Percentiles rank a stretch among this genome's conserved stretches.
Conservation (phyloP, 2,888 invertebrate species). For the Hypomecis punctinalis region DNA sequence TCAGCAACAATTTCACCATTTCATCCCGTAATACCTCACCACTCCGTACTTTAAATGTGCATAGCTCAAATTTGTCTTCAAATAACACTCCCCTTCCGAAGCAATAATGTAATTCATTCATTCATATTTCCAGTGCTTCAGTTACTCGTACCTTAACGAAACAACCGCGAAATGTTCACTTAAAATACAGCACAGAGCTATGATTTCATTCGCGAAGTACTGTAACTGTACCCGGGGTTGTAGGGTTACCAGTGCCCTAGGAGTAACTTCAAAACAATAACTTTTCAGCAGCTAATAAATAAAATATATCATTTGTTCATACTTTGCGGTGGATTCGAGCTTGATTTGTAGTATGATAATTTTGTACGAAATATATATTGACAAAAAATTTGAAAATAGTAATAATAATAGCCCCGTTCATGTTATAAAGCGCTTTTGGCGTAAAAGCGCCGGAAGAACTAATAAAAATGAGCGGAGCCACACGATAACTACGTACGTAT, state of each 20-base stretch:
- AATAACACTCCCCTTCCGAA: conserved; percentile 20
- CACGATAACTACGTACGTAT: too few relatives aligned
- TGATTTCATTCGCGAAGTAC: conserved; percentile 37
- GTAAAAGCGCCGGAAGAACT: too few relatives aligned
- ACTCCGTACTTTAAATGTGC: conserved; percentile 19
- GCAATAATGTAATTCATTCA: conserved; percentile 36
- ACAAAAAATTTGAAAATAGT: too few relatives aligned
- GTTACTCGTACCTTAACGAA: conserved; percentile 36
- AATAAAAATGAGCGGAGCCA: too few relatives aligned
- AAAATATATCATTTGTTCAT: too few relatives aligned
- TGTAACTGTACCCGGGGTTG: conserved; percentile 26
- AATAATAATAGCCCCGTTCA: too few relatives aligned
- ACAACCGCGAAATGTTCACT: conserved; percentile 39
- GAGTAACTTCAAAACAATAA: too few relatives aligned
- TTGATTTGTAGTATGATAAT: too few relatives aligned
- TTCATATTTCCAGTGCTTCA: conserved; percentile 26
- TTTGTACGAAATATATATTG: too few relatives aligned
- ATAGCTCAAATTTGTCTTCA: conserved; percentile 28
- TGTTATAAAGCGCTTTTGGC: too few relatives aligned
- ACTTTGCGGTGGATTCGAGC: too few relatives aligned
- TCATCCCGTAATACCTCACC: conserved; percentile 20
- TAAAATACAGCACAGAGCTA: conserved; percentile 41
- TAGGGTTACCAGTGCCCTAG: background rate
- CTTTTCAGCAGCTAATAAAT: too few relatives aligned
- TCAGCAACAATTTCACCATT: conserved; percentile 1